Conservation (phyloP, 2,113 vertebrate species). For the Erpornis zantholeuca region DNA sequence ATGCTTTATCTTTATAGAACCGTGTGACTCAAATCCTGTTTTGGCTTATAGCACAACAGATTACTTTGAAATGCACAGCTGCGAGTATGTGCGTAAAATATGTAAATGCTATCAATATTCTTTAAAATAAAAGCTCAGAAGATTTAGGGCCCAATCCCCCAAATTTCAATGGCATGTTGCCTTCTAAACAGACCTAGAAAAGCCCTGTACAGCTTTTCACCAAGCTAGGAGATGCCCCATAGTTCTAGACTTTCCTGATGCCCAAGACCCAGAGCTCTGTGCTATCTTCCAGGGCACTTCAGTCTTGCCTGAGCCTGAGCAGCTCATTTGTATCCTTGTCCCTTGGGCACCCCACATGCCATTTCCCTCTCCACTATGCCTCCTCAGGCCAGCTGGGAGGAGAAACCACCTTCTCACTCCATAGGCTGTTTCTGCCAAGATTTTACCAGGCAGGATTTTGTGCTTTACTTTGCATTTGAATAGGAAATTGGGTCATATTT, state of each 20-base stretch:
- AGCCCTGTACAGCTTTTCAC: neutral
- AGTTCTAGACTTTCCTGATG: neutral
- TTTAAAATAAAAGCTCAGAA: neutral
- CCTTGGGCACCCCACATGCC: rapidly evolving
- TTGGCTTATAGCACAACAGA: conserved; percentile 12
- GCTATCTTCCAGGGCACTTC: neutral
- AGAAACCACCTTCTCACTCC: neutral
- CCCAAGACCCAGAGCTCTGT: neutral
- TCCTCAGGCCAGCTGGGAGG: neutral
- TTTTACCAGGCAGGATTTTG: neutral
- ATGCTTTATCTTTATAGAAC: conserved; percentile 18
- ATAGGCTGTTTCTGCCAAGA: neutral
- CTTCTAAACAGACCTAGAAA: neutral
- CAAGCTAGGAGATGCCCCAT: neutral
- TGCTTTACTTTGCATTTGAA: neutral
- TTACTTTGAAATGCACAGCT: conserved; percentile 39
- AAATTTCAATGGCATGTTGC: neutral
- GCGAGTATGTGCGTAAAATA: neutral
- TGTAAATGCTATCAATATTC: neutral
- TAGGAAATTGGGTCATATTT: neutral
- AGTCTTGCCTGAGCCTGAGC: neutral
- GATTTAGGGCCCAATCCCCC: neutral
- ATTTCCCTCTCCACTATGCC: neutral
- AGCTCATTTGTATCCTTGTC: neutral
- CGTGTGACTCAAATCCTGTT: conserved; percentile 5